Evolutionary conservation across 2,888 invertebrate species (phyloP).

Genomic region (Operophtera brumata): DNA sequence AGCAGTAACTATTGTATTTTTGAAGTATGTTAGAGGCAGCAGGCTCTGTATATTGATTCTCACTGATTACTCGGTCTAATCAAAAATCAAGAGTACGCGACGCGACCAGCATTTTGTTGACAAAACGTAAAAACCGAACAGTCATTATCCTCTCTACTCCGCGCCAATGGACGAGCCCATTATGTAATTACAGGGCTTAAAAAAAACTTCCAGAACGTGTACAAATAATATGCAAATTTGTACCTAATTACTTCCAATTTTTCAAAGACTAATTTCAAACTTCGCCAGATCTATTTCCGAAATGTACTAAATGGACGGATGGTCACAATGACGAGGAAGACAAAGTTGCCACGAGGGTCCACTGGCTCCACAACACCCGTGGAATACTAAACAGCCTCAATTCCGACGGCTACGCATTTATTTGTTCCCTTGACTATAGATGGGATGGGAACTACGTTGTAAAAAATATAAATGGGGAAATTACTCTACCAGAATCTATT

Average conservation of each 20-base stretch:
- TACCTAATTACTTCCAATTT: background rate
- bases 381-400: conserved; percentile 64
- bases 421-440: conserved; percentile 16
- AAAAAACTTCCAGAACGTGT: background rate
- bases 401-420: conserved; percentile 42
- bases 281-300: background rate
- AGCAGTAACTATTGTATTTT: background rate
- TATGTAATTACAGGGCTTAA: background rate
- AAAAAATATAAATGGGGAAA: conserved; percentile 1
- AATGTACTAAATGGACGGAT: conserved; percentile 26
- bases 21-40: background rate
- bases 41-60: conserved; percentile 36
- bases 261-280: background rate
- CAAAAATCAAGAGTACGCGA: conserved; percentile 41
- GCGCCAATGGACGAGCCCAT: background rate
- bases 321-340: conserved; percentile 46
- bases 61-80: conserved; percentile 45
- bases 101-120: conserved; percentile 42
- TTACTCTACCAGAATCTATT: background rate
- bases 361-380: conserved; percentile 45
- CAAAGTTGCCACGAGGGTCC: conserved; percentile 41
- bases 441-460: conserved; percentile 1
- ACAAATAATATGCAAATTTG: background rate
- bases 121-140: conserved; percentile 38
- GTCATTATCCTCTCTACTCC: conserved; percentile 23